Conservation (phyloP, 2,113 vertebrate species). For the Spheniscus mendiculus region DNA sequence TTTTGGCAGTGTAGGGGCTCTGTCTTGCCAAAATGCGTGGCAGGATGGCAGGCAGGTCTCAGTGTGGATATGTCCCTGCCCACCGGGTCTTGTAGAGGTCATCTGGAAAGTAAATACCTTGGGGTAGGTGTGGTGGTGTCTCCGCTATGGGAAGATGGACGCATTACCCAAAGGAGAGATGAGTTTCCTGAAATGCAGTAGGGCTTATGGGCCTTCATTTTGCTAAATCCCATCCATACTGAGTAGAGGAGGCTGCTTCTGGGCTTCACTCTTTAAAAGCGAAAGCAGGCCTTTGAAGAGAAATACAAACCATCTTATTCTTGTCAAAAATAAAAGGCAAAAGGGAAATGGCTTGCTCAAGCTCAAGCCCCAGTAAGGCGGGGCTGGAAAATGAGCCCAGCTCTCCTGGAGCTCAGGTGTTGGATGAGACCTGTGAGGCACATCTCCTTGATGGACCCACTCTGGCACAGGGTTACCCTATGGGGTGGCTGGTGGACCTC, state of each 20-base stretch:
- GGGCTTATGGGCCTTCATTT: not conserved
- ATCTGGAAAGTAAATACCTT: not conserved
- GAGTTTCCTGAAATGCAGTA: not conserved
- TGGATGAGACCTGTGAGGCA: not conserved
- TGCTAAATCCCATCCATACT: not conserved
- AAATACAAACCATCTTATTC: not conserved
- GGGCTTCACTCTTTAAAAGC: not conserved
- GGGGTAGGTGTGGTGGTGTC: not conserved
- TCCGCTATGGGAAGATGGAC: not conserved
- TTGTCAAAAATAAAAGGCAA: not conserved
- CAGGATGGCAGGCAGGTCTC: not conserved
- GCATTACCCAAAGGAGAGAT: not conserved
- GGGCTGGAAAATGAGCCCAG: not conserved
- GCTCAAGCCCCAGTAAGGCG: not conserved
- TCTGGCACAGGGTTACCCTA: not conserved
- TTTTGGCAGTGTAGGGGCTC: not conserved
- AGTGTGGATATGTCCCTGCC: not conserved
- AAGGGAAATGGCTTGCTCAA: not conserved
- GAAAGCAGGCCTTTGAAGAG: not conserved
- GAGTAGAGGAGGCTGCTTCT: not conserved
- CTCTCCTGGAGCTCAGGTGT: not conserved
- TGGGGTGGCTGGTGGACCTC: not conserved
- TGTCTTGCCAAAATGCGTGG: not conserved
- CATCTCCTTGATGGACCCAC: too few species aligned
- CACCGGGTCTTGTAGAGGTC: not conserved